Evolutionary conservation across 2,888 invertebrate genomes (phyloP).

Genomic region (Bembecia ichneumoniformis): DNA sequence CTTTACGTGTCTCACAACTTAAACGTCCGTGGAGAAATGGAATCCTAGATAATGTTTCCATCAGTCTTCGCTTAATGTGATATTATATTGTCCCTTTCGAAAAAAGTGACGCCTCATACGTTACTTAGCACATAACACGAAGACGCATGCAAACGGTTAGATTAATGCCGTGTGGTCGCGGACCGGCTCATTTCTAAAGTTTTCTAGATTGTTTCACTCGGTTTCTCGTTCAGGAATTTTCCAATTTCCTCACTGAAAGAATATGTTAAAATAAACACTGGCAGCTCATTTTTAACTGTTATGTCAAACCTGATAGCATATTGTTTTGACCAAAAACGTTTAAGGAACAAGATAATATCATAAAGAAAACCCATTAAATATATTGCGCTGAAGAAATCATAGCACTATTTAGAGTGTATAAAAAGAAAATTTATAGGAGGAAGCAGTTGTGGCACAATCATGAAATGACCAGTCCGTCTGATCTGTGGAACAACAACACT

Average conservation of each 20-base stretch:
- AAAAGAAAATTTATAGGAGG: too few species aligned
- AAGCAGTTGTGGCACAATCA: too few species aligned
- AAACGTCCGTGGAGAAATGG: slow-evolving; percentile 51
- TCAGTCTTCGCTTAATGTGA: slow-evolving; percentile 47
- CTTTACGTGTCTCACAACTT: slow-evolving; percentile 61
- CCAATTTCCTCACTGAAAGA: slow-evolving; percentile 44
- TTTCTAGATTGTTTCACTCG: slow-evolving; percentile 25
- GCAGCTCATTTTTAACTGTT: neutral
- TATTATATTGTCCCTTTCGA: slow-evolving; percentile 37
- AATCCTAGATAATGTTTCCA: slow-evolving; percentile 53
- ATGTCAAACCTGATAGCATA: neutral
- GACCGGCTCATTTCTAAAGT: slow-evolving; percentile 22
- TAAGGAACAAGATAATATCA: too few species aligned
- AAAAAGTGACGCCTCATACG: slow-evolving; percentile 22
- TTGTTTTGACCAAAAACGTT: too few species aligned
- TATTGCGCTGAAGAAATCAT: too few species aligned
- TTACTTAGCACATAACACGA: slow-evolving; percentile 24
- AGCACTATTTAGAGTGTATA: too few species aligned
- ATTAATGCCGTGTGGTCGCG: slow-evolving; percentile 20
- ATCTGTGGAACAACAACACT: too few species aligned
- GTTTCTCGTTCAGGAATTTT: slow-evolving; percentile 39
- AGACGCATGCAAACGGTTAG: slow-evolving; percentile 25
- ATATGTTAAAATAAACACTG: slow-evolving; percentile 12
- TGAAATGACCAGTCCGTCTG: too few species aligned
- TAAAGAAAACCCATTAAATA: too few species aligned